Base-by-base conservation (phyloP, 2,797 vertebrate species). In the Scomberomorus guttatus region DNA sequence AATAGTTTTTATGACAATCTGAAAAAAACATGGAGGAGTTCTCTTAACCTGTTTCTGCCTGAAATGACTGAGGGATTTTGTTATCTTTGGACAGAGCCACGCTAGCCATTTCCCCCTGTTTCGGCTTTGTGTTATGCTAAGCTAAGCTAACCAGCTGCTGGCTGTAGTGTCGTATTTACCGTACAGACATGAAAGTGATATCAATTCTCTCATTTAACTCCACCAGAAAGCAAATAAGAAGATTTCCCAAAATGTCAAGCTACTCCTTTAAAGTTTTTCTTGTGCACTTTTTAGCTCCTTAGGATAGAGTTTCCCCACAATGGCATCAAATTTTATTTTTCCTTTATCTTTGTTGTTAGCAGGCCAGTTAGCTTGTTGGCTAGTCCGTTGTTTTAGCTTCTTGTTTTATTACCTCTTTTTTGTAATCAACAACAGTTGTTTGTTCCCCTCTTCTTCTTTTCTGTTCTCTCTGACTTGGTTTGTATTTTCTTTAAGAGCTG, bases 1-100 rank as follows among this genome's bases (percentile, higher is more conserved):
- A 83, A 75, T 76, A 72, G 50, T 60, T 67, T 82, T 71, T 27
- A 59, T 56, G 42, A 76, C 66, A 83, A 54, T 27, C 68, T 79
- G 55, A 71, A 70, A 62, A 62, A 68, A 78, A 74, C 18, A 46
- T 1, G 17, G 20, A 56, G 54, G 37, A 70, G 22, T 66, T 66
- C 46, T 71, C 25, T 37, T 27, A 60, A 22, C 29, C 55, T 59
- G 56, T 70, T 44, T 63, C 62, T 55, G 65, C 46, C 24, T 79
- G 52, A 54, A 58, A 72, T 51, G 22, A 67, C 65, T 59, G 63
- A 58, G 13, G 17, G 20, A 61, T 61, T 39, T 46, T 14, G 1
- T 48, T 48, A 48, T 48, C 4, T 48, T 48, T 20, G 46, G 46
- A 20, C 15, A 18, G 34, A 37, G 34, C 34, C 34, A 37, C 8